Evolutionary conservation across 2,113 vertebrate genomes (phyloP), one percentile per base, ranked within the genome.

Genomic region (Periophthalmus modestus): DNA sequence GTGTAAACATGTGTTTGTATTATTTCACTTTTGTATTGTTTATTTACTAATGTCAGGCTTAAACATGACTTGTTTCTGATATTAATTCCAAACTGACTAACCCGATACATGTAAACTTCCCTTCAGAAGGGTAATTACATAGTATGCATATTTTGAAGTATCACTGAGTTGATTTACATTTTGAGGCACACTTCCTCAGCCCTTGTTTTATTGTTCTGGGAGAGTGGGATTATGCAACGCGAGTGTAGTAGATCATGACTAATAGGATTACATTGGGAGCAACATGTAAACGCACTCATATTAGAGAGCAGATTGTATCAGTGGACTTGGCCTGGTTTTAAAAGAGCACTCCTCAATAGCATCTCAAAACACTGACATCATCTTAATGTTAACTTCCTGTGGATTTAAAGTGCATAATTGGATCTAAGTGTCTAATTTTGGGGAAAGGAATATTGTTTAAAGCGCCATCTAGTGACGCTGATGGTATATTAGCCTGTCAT

Each of bases 221-320:
- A 75, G 10, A 59, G 72, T 19, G 74, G 58, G 82, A 83, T 86
- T 82, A 78, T 52, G 65, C 77, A 75, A 82, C 69, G 55, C 76
- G 52, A 74, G 18, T 19, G 47, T 78, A 84, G 82, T 78, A 63
- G 69, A 85, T 88, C 77, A 77, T 77, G n/a, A 68, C 43, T 79
- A 76, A 85, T 82, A 81, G 71, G 73, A 87, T 89, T 84, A 77
- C 3, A 58, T 54, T 10, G 55, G 72, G 68, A 82, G 62, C 65
- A 81, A 75, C 77, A 79, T 71, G 63, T 61, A 83, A 74, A 39
- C 78, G 63, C 81, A 69, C 69, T 90, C 18, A 63, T 34, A 62
- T 77, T 28, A 65, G 62, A 65, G 62, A 43, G 16, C 34, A 43
- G 63, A 79, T 87, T 21, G 50, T 72, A 81, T 81, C 79, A 23